Percentiles rank a stretch among this genome's conserved stretches.
phyloP scores from a whole-genome alignment of 2,113 vertebrate genomes.

The Phainopepla nitens region DNA sequence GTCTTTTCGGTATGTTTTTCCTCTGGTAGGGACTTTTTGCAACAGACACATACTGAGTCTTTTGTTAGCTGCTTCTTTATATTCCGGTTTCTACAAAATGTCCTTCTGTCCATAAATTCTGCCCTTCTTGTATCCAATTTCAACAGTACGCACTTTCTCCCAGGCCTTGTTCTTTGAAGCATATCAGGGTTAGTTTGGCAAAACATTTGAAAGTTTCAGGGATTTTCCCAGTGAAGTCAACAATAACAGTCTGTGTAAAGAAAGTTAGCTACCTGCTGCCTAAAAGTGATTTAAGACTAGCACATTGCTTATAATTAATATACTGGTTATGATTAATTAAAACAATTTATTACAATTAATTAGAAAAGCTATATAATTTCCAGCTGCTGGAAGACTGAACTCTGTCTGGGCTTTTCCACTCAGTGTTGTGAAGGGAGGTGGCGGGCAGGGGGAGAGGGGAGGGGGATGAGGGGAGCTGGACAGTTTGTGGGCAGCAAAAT shows the following conservation, averaged over 20 bases:
- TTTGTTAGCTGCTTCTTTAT: not conserved
- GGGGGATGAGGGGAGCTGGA: not conserved
- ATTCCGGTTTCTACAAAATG: not conserved
- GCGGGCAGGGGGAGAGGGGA: not conserved
- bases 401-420: not conserved
- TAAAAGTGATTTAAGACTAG: not conserved
- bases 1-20: not conserved
- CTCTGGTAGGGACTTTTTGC: not conserved
- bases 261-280: not conserved
- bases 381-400: not conserved
- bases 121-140: not conserved
- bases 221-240: not conserved
- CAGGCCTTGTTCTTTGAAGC: not conserved
- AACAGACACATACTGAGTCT: not conserved
- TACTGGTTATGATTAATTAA: not conserved
- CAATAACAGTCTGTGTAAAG: no score
- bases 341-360: not conserved
- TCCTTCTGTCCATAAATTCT: not conserved
- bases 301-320: not conserved
- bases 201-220: not conserved
- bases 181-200: not conserved
- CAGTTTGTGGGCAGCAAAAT: not conserved
- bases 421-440: accelerated
- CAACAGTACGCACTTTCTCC: not conserved
- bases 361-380: not conserved